These are phyloP conservation scores for Telenomus remus DNA, from an alignment of 1,140 invertebrate genomes.

Conservation along the genomic window DNA sequence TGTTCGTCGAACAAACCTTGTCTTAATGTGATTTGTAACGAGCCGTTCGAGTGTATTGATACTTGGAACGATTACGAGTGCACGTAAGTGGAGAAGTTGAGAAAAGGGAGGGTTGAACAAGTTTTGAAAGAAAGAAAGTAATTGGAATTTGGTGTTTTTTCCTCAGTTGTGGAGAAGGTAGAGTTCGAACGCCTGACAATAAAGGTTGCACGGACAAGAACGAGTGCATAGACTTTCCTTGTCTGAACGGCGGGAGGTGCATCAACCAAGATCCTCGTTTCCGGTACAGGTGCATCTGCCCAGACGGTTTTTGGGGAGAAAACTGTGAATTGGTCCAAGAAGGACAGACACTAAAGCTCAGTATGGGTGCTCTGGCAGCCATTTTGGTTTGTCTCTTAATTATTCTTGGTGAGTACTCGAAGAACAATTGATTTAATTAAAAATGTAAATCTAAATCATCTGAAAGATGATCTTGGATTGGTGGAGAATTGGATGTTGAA, in stretches of 20 bases:
- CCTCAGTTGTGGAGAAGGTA: conserved; percentile 91
- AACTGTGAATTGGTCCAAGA: conserved; percentile 95
- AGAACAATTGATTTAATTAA: conserved; percentile 1
- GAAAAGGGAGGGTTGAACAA: too few species aligned
- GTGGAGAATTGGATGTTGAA: neutral
- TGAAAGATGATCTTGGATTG: too few species aligned
- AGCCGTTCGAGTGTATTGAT: conserved; percentile 96
- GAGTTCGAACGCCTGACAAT: conserved; percentile 89
- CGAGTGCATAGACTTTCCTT: conserved; percentile 94
- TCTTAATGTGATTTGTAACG: conserved; percentile 91
- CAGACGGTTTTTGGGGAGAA: conserved; percentile 93
- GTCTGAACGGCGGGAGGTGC: conserved; percentile 91
- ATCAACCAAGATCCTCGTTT: conserved; percentile 90
- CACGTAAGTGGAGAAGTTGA: conserved; percentile 88
- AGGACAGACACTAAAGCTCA: conserved; percentile 92
- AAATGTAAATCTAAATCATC: neutral
- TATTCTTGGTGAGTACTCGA: conserved; percentile 88
- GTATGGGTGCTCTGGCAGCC: conserved; percentile 94
- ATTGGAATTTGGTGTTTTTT: neutral
- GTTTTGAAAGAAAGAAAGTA: too few species aligned
- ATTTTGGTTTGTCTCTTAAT: conserved; percentile 95
- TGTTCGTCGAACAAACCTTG: conserved; percentile 97
- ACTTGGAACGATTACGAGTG: conserved; percentile 98
- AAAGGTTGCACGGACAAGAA: conserved; percentile 95
- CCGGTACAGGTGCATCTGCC: conserved; percentile 89